Evolutionary conservation across 2,113 vertebrate species (phyloP), one percentile per base, ranked within the genome.

Genomic region (Eublepharis macularius): DNA sequence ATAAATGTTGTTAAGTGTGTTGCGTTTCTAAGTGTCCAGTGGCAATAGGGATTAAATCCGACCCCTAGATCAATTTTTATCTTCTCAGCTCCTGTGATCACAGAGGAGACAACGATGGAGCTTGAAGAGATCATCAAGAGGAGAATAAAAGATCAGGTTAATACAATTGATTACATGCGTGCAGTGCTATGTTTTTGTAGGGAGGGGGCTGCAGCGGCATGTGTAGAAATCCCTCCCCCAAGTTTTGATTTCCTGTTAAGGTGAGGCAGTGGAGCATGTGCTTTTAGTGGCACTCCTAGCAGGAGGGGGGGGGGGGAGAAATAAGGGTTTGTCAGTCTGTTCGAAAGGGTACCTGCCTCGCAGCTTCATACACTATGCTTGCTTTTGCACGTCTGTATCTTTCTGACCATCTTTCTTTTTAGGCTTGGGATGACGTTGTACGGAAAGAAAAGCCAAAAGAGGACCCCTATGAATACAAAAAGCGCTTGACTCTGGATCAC

Each of bases 71-170:
- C 8, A 73, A 68, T 3, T 47, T 60, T 86, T 93, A n/a, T 36
- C 87, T 32, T 93, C 34, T 47, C 82, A 99, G 99, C 98, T 5
- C 98, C 99, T 85, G 94, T 97, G 65, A 96, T 99, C 88, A 99
- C 99, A 1, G 99, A 99, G 86, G 98, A 99, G 94, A 99, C 97
- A 41, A 99, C 98, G 8, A 92, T 99, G 66, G 95, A 97, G 80
- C 97, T 99, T 12, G 98, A 99, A 93, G 98, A 99, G 84, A 95
- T 99, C 49, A 99, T 99, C 91, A 99, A 98, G 93, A 98, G 99
- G 94, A 97, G 99, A 94, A 99, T 99, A 93, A 96, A 97, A 96
- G 98, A 99, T 92, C 97, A 98, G 97, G 99, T 99, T 76, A 87
- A 90, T 94, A 51, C 36, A 57, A 26, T 75, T n/a, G 66, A 24